Percentiles rank a stretch among this genome's conserved stretches.
These are phyloP conservation scores for Dendroctonus valens DNA, from an alignment of 1,140 invertebrate genomes.

Conservation along the genomic window DNA sequence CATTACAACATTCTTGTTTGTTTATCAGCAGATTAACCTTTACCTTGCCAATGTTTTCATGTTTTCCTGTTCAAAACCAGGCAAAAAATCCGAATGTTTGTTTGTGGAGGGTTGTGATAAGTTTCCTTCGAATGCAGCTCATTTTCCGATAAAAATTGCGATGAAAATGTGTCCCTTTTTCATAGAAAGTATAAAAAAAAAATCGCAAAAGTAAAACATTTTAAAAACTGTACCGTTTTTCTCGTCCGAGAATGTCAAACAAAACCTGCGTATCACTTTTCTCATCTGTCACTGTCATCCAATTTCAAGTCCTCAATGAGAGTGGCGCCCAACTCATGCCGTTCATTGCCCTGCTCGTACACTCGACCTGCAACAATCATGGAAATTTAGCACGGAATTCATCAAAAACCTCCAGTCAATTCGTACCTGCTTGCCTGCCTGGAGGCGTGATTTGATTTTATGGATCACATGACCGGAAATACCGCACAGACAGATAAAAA, in stretches of 20 bases:
- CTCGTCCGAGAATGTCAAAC: constrained; percentile 47
- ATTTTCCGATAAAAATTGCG: neutral
- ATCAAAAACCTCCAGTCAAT: neutral
- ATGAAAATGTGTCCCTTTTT: neutral
- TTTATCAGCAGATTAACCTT: no score
- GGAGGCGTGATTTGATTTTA: constrained; percentile 57
- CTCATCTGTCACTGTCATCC: constrained; percentile 39
- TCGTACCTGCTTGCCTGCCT: constrained; percentile 13
- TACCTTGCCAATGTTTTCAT: no score
- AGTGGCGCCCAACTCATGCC: constrained; percentile 40
- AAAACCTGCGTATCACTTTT: constrained; percentile 46
- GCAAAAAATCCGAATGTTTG: no score
- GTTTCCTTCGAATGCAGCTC: neutral
- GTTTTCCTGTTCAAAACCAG: no score
- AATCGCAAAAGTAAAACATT: constrained; percentile 1
- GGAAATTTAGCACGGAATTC: neutral
- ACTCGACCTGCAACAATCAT: constrained; percentile 12
- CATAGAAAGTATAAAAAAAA: neutral
- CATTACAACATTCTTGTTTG: no score
- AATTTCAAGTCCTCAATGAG: constrained; percentile 37
- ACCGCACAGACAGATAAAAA: constrained; percentile 84
- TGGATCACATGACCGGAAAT: constrained; percentile 84
- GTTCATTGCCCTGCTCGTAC: constrained; percentile 39
- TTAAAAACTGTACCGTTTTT: constrained; percentile 31
- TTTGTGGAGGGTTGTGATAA: no score